Evolutionary conservation across 2,113 vertebrate genomes (phyloP).

Genomic region (Dasyurus viverrinus): DNA sequence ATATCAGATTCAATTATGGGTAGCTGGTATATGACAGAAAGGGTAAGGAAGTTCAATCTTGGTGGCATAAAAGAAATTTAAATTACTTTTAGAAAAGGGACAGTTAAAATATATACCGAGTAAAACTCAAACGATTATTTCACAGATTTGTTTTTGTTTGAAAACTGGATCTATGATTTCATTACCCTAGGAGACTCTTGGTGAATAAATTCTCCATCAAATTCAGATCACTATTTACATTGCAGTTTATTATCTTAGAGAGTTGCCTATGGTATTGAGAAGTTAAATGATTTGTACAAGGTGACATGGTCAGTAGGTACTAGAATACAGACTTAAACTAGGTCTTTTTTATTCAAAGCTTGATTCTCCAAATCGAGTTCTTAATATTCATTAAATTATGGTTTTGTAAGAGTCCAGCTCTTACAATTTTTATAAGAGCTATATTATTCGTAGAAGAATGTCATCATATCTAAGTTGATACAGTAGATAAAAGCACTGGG

Average conservation of each 20-base stretch:
- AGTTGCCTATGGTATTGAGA: neutral
- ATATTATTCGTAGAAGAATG: neutral
- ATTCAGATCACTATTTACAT: neutral
- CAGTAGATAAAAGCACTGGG: too few relatives aligned
- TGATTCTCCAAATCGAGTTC: neutral
- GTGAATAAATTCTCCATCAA: neutral
- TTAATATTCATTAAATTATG: neutral
- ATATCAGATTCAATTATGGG: neutral
- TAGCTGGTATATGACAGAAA: neutral
- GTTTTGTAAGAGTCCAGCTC: neutral
- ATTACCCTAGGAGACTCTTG: neutral
- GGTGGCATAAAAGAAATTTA: neutral
- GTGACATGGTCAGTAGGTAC: neutral
- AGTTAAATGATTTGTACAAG: neutral
- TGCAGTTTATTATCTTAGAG: neutral
- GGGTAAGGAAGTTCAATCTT: neutral
- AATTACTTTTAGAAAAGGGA: neutral
- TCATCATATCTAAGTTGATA: too few relatives aligned
- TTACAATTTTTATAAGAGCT: neutral
- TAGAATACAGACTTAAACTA: neutral
- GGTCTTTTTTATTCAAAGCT: neutral
- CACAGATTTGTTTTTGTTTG: neutral
- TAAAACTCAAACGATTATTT: neutral
- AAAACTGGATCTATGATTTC: neutral
- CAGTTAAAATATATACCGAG: neutral